Conservation (phyloP, 2,797 vertebrate genomes). For the Semaprochilodus insignis region DNA sequence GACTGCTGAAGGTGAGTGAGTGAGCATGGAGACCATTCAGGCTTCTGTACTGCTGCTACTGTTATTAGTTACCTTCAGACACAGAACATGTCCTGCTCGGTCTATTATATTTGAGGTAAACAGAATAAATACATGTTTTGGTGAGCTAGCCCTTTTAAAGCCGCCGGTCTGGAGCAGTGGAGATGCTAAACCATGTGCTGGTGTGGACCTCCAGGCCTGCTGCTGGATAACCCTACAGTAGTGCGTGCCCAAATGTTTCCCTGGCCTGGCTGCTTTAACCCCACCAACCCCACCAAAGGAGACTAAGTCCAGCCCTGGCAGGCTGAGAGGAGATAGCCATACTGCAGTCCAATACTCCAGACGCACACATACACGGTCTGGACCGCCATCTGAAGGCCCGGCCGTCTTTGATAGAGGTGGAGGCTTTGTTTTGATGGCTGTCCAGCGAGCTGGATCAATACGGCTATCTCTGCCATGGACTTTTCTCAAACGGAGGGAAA, state of each 20-base stretch:
- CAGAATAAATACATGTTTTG: too few relatives aligned
- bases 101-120: too few relatives aligned
- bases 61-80: too few relatives aligned
- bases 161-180: background rate
- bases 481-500: slow-evolving; percentile 52
- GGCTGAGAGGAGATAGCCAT: slow-evolving; percentile 46
- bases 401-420: slow-evolving; percentile 52
- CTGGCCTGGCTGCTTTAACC: background rate
- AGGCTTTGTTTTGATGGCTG: slow-evolving; percentile 58
- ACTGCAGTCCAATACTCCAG: slow-evolving; percentile 23
- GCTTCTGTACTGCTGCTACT: too few relatives aligned
- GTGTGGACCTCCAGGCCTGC: slow-evolving; percentile 1
- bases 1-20: too few relatives aligned
- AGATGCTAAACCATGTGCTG: background rate
- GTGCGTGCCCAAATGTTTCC: background rate
- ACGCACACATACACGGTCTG: slow-evolving; percentile 42
- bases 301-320: slow-evolving; percentile 34
- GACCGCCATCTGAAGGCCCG: slow-evolving; percentile 53
- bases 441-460: slow-evolving; percentile 55
- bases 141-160: background rate
- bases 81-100: too few relatives aligned
- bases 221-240: background rate
- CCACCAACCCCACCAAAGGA: slow-evolving; percentile 14
- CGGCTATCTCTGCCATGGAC: slow-evolving; percentile 53
- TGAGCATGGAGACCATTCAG: too few relatives aligned